Evolutionary conservation across 2,113 vertebrate species (phyloP).

Genomic region (Physeter macrocephalus): DNA sequence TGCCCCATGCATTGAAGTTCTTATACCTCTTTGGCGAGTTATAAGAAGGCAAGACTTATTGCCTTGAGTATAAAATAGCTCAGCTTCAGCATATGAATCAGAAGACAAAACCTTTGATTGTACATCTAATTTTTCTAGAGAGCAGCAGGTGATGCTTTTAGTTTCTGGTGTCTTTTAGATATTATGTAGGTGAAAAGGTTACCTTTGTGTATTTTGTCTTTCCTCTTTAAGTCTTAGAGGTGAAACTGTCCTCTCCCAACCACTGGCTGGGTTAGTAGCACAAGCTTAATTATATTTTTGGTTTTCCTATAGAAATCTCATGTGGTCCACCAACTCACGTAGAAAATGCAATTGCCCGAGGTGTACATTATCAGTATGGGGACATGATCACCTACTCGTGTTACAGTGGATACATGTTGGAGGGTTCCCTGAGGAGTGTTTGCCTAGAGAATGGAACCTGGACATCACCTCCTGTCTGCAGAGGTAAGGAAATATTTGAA

Average conservation of each 20-base stretch:
- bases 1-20: neutral
- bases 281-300: neutral
- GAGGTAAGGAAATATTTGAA: slow-evolving; percentile 82
- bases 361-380: slow-evolving; percentile 91
- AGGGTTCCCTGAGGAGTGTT: slow-evolving; percentile 89
- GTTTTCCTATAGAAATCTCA: slow-evolving; percentile 89
- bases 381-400: slow-evolving; percentile 94
- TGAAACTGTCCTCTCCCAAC: neutral
- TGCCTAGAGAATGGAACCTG: slow-evolving; percentile 96
- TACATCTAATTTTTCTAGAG: neutral
- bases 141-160: neutral
- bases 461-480: slow-evolving; percentile 91
- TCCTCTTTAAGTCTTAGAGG: neutral
- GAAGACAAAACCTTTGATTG: neutral
- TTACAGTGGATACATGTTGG: slow-evolving; percentile 93
- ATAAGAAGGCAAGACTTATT: neutral
- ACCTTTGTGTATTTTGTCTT: neutral
- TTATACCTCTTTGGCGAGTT: neutral
- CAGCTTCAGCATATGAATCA: neutral
- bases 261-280: neutral
- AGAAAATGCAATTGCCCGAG: slow-evolving; percentile 91
- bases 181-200: neutral
- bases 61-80: neutral
- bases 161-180: neutral
- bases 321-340: slow-evolving; percentile 89